Conservation (phyloP, 2,113 vertebrate species). For the Acinonyx jubatus region DNA sequence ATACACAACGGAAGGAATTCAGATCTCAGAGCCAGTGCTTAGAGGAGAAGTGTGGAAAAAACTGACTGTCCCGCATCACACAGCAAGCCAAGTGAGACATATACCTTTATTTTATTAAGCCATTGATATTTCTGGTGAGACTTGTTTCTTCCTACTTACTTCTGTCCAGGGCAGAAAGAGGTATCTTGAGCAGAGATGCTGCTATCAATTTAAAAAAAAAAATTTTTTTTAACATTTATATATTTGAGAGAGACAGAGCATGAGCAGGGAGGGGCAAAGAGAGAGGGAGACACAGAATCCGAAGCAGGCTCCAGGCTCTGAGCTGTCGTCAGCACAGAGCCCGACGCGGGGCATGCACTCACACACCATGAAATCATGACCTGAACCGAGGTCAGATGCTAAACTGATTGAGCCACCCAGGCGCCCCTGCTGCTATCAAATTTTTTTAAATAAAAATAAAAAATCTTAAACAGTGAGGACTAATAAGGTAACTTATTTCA, state of each 20-base stretch:
- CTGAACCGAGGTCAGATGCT: too few relatives aligned
- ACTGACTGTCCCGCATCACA: not conserved
- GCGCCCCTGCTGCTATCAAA: not conserved
- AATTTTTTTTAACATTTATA: too few relatives aligned
- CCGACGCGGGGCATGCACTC: too few relatives aligned
- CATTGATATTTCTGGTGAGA: not conserved
- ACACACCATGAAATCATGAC: too few relatives aligned
- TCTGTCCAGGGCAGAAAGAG: not conserved
- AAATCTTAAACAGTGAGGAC: not conserved
- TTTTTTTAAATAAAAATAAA: not conserved
- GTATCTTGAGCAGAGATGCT: not conserved
- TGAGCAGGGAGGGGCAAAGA: too few relatives aligned
- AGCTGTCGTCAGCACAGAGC: too few relatives aligned
- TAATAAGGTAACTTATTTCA: not conserved
- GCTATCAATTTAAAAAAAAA: not conserved
- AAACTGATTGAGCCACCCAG: too few relatives aligned
- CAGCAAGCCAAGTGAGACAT: not conserved
- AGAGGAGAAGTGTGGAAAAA: not conserved
- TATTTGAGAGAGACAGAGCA: too few relatives aligned
- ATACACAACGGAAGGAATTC: not conserved
- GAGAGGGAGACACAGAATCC: too few relatives aligned
- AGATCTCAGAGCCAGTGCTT: not conserved
- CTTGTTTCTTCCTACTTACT: not conserved
- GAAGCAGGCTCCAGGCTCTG: too few relatives aligned
- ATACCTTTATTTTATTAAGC: not conserved